Percentiles rank a stretch among this genome's conserved stretches.
These are phyloP conservation scores for Anticlea derivata DNA, from an alignment of 2,888 invertebrate genomes.

Conservation along the genomic window DNA sequence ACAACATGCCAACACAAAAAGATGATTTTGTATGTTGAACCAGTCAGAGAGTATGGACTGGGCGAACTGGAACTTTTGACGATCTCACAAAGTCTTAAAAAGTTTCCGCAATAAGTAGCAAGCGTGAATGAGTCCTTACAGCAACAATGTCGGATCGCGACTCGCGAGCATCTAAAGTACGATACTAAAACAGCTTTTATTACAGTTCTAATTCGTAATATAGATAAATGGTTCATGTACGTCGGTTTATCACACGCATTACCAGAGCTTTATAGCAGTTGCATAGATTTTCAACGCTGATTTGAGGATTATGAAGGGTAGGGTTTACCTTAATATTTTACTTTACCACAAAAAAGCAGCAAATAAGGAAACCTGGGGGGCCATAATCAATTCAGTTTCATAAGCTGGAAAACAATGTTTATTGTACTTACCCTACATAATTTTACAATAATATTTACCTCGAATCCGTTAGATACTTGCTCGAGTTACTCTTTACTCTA, in stretches of 20 bases:
- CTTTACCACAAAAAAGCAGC: background rate
- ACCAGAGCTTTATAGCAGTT: conserved; percentile 16
- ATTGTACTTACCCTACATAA: background rate
- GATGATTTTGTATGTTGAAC: too few relatives aligned
- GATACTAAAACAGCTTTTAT: conserved; percentile 29
- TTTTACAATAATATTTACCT: conserved; percentile 16
- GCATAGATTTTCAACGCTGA: conserved; percentile 23
- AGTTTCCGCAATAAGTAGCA: background rate
- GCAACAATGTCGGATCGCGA: conserved; percentile 27
- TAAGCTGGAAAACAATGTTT: background rate
- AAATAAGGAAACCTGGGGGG: too few relatives aligned
- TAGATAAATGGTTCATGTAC: conserved; percentile 28
- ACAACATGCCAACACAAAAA: too few relatives aligned
- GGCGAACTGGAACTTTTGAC: background rate
- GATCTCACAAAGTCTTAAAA: background rate
- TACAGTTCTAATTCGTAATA: conserved; percentile 30
- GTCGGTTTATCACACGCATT: conserved; percentile 27
- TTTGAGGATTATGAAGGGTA: conserved; percentile 9
- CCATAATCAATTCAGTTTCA: background rate
- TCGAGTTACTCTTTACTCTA: conserved; percentile 7
- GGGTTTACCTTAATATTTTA: conserved; percentile 2
- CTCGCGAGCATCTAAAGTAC: conserved; percentile 26
- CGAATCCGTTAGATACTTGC: conserved; percentile 2
- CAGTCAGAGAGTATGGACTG: background rate
- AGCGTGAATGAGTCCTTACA: conserved; percentile 13